A percentile compares a stretch with the other conserved stretches of the same genome.
Conservation (phyloP, 2,797 vertebrate species). For the Lepidocolaptes lacrymiger region DNA sequence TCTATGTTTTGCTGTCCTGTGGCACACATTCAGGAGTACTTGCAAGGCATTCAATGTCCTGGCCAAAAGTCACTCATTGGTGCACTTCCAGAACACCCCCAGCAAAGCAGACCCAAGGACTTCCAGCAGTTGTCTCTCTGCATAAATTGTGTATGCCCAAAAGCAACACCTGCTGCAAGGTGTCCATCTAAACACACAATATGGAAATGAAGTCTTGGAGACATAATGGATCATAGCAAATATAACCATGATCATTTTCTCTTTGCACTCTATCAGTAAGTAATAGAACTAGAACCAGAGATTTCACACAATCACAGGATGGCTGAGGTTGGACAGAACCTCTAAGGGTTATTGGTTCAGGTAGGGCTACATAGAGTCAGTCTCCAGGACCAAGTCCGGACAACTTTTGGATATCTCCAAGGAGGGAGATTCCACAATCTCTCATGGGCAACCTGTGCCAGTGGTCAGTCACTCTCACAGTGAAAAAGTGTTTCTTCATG, state of each 20-base stretch:
- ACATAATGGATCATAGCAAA: neutral
- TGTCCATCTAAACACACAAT: neutral
- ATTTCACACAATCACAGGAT: neutral
- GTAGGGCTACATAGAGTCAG: accelerated
- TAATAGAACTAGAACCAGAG: neutral
- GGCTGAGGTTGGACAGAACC: neutral
- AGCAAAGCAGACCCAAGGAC: neutral
- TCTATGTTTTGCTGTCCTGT: neutral
- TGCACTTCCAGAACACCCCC: neutral
- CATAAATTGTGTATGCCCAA: neutral
- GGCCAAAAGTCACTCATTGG: neutral
- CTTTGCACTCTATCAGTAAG: neutral
- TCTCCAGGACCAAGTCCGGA: neutral
- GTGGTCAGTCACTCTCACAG: neutral
- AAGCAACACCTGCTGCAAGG: neutral
- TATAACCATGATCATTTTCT: accelerated
- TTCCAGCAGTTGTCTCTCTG: neutral
- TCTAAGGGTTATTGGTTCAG: neutral
- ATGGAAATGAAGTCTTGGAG: neutral
- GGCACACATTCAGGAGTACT: neutral
- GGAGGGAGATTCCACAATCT: neutral
- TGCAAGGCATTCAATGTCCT: neutral
- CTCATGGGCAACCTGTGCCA: neutral
- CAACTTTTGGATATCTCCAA: neutral
- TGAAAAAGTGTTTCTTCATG: neutral